phyloP scores from a whole-genome alignment of 2,113 vertebrate genomes.

The Lagenorhynchus albirostris region DNA sequence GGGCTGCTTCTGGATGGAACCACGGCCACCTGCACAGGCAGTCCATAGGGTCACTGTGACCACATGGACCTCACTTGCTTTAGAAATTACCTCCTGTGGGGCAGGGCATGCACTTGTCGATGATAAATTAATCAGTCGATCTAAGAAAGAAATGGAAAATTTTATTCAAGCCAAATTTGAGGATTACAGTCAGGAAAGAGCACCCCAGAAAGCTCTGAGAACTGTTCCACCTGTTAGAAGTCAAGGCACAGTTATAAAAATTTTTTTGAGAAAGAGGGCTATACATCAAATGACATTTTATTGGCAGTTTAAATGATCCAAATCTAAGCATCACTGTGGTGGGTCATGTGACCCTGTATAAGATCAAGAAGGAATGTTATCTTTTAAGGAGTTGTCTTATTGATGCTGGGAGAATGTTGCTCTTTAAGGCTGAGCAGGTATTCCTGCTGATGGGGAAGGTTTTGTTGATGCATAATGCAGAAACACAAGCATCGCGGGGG shows the following conservation, averaged over 20 bases:
- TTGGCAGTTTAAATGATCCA: background rate
- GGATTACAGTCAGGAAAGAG: background rate
- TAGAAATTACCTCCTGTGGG: background rate
- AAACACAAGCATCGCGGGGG: background rate
- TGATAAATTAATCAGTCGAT: background rate
- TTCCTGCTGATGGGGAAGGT: background rate
- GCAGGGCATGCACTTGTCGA: background rate
- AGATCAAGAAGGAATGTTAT: background rate
- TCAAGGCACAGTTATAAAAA: background rate
- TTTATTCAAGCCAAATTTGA: background rate
- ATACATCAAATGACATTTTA: background rate
- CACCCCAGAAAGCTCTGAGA: background rate
- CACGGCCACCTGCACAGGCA: background rate
- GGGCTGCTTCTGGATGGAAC: background rate
- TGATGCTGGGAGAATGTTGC: background rate
- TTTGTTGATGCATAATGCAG: background rate
- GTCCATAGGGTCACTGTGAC: background rate
- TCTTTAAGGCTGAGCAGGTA: background rate
- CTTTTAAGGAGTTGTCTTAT: background rate
- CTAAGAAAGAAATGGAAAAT: background rate
- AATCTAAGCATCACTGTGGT: background rate
- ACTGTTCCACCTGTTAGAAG: background rate
- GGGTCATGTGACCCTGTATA: background rate
- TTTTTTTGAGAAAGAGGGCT: background rate
- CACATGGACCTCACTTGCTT: background rate